phyloP scores from a whole-genome alignment of 2,113 vertebrate genomes.

The Bubo blakistoni region DNA sequence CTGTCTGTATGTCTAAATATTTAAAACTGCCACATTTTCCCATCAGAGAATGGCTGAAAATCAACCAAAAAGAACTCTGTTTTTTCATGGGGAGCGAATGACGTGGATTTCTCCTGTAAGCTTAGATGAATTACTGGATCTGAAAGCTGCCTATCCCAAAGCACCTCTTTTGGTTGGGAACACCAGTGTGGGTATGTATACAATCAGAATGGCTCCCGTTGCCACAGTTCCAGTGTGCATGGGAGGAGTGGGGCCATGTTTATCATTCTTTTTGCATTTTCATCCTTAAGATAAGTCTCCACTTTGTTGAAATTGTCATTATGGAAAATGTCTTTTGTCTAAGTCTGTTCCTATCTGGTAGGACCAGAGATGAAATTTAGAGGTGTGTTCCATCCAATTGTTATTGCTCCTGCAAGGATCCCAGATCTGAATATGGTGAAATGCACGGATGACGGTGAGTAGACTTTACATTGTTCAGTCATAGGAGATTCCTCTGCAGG shows the following conservation, averaged over 20 bases:
- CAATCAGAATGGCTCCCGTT: neutral
- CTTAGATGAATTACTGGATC: slow-evolving; percentile 79
- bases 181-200: slow-evolving; percentile 77
- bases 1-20: neutral
- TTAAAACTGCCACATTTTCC: neutral
- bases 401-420: slow-evolving; percentile 60
- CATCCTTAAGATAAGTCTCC: neutral
- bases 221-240: neutral
- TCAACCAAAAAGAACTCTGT: slow-evolving; percentile 24
- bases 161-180: slow-evolving; percentile 86
- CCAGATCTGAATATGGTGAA: slow-evolving; percentile 49
- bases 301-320: neutral
- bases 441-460: slow-evolving; percentile 22
- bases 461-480: neutral
- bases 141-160: slow-evolving; percentile 73
- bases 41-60: slow-evolving; percentile 57
- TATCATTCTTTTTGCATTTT: neutral
- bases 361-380: slow-evolving; percentile 55
- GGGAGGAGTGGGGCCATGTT: neutral
- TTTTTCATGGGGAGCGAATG: slow-evolving; percentile 76
- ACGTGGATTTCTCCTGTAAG: slow-evolving; percentile 78
- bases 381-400: slow-evolving; percentile 50
- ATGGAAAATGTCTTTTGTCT: neutral
- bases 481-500: neutral
- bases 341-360: neutral